Percentiles rank a stretch among this genome's conserved stretches.
Conservation (phyloP, 2,888 invertebrate species). For the Protodeltote pygarga region DNA sequence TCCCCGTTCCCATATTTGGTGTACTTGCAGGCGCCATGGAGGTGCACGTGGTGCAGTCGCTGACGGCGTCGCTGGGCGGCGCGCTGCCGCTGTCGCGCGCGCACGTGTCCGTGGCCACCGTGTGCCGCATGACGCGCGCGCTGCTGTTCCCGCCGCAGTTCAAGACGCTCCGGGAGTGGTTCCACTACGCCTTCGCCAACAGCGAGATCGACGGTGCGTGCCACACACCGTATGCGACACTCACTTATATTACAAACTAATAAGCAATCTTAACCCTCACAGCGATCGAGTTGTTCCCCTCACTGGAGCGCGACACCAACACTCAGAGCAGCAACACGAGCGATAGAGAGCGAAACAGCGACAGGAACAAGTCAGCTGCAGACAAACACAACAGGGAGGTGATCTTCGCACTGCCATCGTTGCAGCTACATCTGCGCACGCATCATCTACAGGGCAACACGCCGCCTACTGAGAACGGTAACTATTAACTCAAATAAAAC, state of each 20-base stretch:
- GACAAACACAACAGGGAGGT: slow-evolving; percentile 94
- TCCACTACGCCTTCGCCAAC: slow-evolving; percentile 97
- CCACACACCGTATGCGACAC: no score
- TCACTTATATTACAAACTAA: no score
- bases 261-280: slow-evolving; percentile 13
- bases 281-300: slow-evolving; percentile 97
- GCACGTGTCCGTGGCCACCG: slow-evolving; percentile 97
- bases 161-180: slow-evolving; percentile 98
- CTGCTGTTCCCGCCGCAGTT: slow-evolving; percentile 98
- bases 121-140: slow-evolving; percentile 96
- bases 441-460: slow-evolving; percentile 94
- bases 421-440: slow-evolving; percentile 97
- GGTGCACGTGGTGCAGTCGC: slow-evolving; percentile 95
- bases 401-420: slow-evolving; percentile 97
- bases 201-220: slow-evolving; percentile 96
- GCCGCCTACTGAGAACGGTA: slow-evolving; percentile 89
- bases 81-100: slow-evolving; percentile 85
- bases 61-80: slow-evolving; percentile 94
- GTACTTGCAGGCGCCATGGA: slow-evolving; percentile 80
- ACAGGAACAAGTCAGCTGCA: slow-evolving; percentile 77
- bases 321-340: slow-evolving; percentile 85
- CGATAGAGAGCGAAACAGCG: slow-evolving; percentile 87
- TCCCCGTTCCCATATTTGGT: no score
- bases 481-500: slow-evolving; percentile 2
- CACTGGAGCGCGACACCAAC: slow-evolving; percentile 90